Base-by-base conservation (phyloP, 1,140 invertebrate species). In the Ruditapes philippinarum region DNA sequence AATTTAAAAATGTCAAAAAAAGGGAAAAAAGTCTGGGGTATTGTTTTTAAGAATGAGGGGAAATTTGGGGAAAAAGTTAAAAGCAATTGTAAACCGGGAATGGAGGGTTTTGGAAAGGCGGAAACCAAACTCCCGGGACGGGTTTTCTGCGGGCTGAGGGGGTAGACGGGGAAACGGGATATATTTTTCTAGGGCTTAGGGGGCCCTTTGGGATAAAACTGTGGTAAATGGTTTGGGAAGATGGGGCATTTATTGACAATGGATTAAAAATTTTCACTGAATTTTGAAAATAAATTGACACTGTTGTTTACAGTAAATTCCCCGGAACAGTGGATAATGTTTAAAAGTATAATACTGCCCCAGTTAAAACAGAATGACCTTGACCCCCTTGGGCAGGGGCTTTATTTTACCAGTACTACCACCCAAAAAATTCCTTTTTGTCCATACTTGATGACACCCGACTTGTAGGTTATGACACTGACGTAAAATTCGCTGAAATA, bases 391-490 rank as follows among this genome's bases (percentile, higher is more conserved):
- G n/a, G n/a, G n/a, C n/a, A n/a, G n/a, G n/a, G n/a, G n/a, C n/a
- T n/a, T n/a, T n/a, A 2, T 38, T 38, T 38, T 40, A 9, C 33
- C 17, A 19, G 36, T 14, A n/a, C 22, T 65, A n/a, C 57, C 78
- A 28, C 17, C 31, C n/a, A n/a, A n/a, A 45, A n/a, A 40, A 4
- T 57, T 33, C 22, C 79, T 25, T 22, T 62, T 62, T 40, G 33
- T 60, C 60, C 19, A 33, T 19, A 45, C 17, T 31, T 38, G 33
- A 60, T 33, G 38, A 1, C 22, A 31, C 22, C 28, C 31, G 40
- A 36, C 81, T 78, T 28, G 12, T 51, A 36, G 86, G 86, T 73
- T 88, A 88, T 4, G 74, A 54, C 9, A 28, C 33, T 14, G 70
- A 60, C 17, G 36, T 33, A 45, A 80, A 88, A 38, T 40, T 25